Evolutionary conservation across 1,140 invertebrate species (phyloP).

Genomic region (Elymnias hypermnestra): DNA sequence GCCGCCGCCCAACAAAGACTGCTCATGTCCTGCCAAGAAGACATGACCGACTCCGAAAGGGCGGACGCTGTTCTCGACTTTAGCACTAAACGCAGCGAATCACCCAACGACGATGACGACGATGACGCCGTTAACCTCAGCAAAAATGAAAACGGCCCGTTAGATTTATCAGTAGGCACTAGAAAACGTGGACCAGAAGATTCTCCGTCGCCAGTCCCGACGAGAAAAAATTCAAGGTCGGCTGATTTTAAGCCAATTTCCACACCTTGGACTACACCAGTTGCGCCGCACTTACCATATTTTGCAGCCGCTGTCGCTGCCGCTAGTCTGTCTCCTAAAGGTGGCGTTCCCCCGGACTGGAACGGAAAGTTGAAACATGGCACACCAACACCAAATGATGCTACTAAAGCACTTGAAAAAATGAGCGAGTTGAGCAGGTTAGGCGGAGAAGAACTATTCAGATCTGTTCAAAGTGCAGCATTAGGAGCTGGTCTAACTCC

Average conservation of each 20-base stretch:
- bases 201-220: slow-evolving; percentile 78
- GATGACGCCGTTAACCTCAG: slow-evolving; percentile 82
- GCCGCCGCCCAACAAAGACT: slow-evolving; percentile 84
- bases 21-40: slow-evolving; percentile 85
- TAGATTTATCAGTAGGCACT: slow-evolving; percentile 87
- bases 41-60: slow-evolving; percentile 75
- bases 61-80: slow-evolving; percentile 83
- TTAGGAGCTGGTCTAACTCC: slow-evolving; percentile 65
- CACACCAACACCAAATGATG: slow-evolving; percentile 82
- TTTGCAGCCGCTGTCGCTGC: slow-evolving; percentile 88
- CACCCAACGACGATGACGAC: slow-evolving; percentile 78
- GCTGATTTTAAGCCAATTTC: slow-evolving; percentile 81
- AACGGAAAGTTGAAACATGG: slow-evolving; percentile 87
- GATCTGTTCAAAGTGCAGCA: slow-evolving; percentile 76
- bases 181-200: slow-evolving; percentile 83
- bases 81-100: slow-evolving; percentile 79
- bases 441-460: slow-evolving; percentile 85
- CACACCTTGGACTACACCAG: slow-evolving; percentile 86
- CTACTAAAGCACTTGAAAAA: slow-evolving; percentile 91
- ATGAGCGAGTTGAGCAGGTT: slow-evolving; percentile 93
- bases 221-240: slow-evolving; percentile 80
- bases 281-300: slow-evolving; percentile 87
- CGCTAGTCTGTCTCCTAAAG: slow-evolving; percentile 85
- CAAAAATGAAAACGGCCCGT: slow-evolving; percentile 84
- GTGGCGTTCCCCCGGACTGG: slow-evolving; percentile 81